Percentiles rank a stretch among this genome's conserved stretches.
Conservation (phyloP, 2,888 invertebrate genomes). For the Nymphalis polychloros region DNA sequence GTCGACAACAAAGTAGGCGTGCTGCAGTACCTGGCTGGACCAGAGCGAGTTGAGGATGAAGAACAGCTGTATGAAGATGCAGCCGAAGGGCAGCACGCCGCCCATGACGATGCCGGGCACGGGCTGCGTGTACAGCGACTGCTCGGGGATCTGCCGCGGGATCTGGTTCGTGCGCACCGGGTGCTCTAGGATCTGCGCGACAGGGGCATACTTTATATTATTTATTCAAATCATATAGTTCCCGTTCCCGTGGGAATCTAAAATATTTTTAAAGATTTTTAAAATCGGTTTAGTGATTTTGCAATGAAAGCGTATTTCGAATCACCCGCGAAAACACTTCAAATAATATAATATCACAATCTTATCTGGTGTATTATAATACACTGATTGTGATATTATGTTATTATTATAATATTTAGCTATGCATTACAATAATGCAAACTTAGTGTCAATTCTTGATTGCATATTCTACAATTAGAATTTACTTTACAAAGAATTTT, state of each 20-base stretch:
- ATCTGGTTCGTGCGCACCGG: slow-evolving; percentile 99
- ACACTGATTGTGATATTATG: too few species aligned
- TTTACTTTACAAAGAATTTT: too few species aligned
- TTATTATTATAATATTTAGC: too few species aligned
- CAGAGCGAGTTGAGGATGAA: slow-evolving; percentile 99
- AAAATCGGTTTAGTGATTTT: background rate
- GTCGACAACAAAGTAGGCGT: background rate
- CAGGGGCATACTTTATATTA: too few species aligned
- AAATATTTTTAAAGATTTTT: too few species aligned
- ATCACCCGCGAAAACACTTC: too few species aligned
- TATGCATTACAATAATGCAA: too few species aligned
- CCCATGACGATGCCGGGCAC: slow-evolving; percentile 98
- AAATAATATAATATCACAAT: background rate
- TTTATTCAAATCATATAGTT: too few species aligned
- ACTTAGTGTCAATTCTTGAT: too few species aligned
- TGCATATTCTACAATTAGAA: too few species aligned
- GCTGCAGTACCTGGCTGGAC: slow-evolving; percentile 84
- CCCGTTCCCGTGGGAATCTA: too few species aligned
- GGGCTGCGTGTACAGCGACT: slow-evolving; percentile 98
- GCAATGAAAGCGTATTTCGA: background rate
- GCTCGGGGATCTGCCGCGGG: slow-evolving; percentile 98
- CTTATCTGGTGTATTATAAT: too few species aligned
- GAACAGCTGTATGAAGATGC: slow-evolving; percentile 99
- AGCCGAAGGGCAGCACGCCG: slow-evolving; percentile 98
- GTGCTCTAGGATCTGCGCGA: slow-evolving; percentile 92